A percentile compares a stretch with the other conserved stretches of the same genome.
These are phyloP conservation scores for Choristoneura rosaceana DNA, from an alignment of 2,888 invertebrate species.

Conservation along the genomic window DNA sequence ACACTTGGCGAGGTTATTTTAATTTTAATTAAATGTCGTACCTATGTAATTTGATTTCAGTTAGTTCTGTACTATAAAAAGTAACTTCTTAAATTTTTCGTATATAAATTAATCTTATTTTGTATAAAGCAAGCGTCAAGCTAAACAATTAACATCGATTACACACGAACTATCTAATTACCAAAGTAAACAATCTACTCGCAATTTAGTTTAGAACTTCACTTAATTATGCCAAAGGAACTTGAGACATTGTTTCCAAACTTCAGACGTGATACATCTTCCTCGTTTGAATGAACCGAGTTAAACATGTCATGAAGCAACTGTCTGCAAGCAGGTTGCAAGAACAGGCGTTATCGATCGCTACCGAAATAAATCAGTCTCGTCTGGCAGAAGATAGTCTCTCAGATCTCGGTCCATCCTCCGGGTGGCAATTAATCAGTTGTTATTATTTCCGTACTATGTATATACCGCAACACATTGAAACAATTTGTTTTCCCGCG, in stretches of 20 bases:
- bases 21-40: too few species aligned
- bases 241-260: slow-evolving; percentile 20
- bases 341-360: slow-evolving; percentile 37
- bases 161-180: slow-evolving; percentile 11
- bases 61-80: too few species aligned
- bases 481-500: slow-evolving; percentile 60
- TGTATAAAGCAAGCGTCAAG: not conserved
- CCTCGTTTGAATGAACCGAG: slow-evolving; percentile 1
- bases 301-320: not conserved
- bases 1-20: too few species aligned
- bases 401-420: slow-evolving; percentile 27
- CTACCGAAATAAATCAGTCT: slow-evolving; percentile 39
- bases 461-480: slow-evolving; percentile 50
- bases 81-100: too few species aligned
- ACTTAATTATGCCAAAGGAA: slow-evolving; percentile 12
- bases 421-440: slow-evolving; percentile 46
- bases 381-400: slow-evolving; percentile 22
- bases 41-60: too few species aligned
- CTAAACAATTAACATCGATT: not conserved
- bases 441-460: slow-evolving; percentile 43
- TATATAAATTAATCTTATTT: not conserved
- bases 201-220: slow-evolving; percentile 10
- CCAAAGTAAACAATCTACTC: slow-evolving; percentile 11
- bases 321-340: not conserved
- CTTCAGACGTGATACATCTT: slow-evolving; percentile 10